Evolutionary conservation across 2,113 vertebrate species (phyloP).

Genomic region (Macrotis lagotis): DNA sequence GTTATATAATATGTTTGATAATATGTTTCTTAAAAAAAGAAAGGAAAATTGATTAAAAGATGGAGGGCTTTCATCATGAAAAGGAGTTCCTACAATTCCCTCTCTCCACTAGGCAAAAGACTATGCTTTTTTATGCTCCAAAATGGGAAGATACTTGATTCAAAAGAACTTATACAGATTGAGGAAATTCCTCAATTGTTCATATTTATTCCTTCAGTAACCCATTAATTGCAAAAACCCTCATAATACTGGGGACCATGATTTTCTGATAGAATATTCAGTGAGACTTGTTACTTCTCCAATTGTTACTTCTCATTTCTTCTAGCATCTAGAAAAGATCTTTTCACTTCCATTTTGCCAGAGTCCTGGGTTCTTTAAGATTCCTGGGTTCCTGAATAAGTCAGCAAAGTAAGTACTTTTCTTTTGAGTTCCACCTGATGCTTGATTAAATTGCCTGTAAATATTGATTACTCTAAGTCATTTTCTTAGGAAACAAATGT

Average conservation of each 20-base stretch:
- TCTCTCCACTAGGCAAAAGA: too few relatives aligned
- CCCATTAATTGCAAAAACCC: rapidly evolving
- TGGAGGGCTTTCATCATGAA: background rate
- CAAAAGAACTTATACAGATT: background rate
- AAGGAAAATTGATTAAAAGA: background rate
- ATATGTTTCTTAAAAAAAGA: background rate
- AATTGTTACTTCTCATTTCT: slow-evolving; percentile 91
- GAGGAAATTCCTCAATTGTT: background rate
- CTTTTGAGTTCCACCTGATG: slow-evolving; percentile 93
- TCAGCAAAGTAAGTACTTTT: slow-evolving; percentile 90
- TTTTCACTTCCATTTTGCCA: slow-evolving; percentile 89
- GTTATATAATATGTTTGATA: too few relatives aligned
- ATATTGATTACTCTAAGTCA: slow-evolving; percentile 87
- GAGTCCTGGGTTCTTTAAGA: slow-evolving; percentile 89
- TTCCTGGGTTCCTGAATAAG: slow-evolving; percentile 93
- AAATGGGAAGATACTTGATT: slow-evolving; percentile 3
- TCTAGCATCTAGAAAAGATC: slow-evolving; percentile 90
- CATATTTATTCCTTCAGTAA: rapidly evolving
- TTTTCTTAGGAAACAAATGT: slow-evolving; percentile 89
- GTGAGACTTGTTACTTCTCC: slow-evolving; percentile 88
- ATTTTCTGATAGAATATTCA: slow-evolving; percentile 85
- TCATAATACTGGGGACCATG: background rate
- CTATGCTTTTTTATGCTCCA: background rate
- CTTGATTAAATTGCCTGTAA: slow-evolving; percentile 88
- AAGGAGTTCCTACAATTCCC: background rate